Evolutionary conservation across 2,797 vertebrate genomes (phyloP), one percentile per base, ranked within the genome.

Genomic region (Phrynocephalus guinanensis): DNA sequence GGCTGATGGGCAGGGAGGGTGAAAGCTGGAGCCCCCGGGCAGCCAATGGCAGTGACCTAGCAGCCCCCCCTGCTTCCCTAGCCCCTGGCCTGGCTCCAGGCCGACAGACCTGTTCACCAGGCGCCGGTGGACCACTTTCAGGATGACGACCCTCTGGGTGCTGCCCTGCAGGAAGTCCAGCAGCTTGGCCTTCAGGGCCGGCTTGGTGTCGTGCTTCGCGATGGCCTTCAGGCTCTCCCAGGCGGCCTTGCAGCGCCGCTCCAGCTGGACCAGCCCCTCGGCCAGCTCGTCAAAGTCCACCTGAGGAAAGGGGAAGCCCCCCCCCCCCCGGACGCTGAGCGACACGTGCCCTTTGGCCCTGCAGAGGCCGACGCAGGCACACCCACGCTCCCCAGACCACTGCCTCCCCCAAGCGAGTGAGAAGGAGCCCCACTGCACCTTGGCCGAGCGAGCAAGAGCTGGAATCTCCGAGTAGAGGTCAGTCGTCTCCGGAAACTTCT

Each of bases 401-500:
- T n/a, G 66, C 30, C 28, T n/a, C 52, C 79, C 83, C 5, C 11
- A 13, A 22, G 22, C 48, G 20, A 33, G 33, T 15, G 26, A 3
- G 1, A 22, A 22, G 1, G 5, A n/a, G 30, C 3, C 18, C 77
- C 48, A 73, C n/a, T 97, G 96, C 90, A 99, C 99, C 95, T 99
- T 99, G 88, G 99, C 98, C 0, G 97, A 99, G 84, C 97, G 97
- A 0, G 97, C 98, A 96, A 99, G 97, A 92, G 98, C 98, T 0
- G 98, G 97, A 3, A 99, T 97, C 96, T 99, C 99, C 0, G 98
- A 98, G 96, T 99, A 99, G 85, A 99, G 94, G 71, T 99, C 98
- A 0, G 98, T 97, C 70, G 98, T 98, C 90, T 98, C 97, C 2
- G 98, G 97, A 94, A 95, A 97, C 28, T 97, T 98, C 87, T 98